Percentiles rank a stretch among this genome's conserved stretches.
Evolutionary conservation across 2,888 invertebrate species (phyloP).

Genomic region (Agrypnus murinus): DNA sequence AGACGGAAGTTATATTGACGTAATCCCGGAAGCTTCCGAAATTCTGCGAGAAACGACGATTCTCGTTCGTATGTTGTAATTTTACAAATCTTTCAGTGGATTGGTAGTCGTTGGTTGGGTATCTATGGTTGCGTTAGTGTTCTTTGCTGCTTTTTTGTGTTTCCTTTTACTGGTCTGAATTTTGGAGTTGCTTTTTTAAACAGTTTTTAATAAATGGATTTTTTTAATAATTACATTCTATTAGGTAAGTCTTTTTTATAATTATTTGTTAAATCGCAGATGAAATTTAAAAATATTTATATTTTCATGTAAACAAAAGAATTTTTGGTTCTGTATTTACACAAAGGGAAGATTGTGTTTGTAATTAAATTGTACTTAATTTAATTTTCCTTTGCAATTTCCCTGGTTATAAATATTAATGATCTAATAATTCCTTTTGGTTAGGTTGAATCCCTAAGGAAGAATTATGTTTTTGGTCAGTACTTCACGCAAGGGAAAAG

Average conservation of each 20-base stretch:
- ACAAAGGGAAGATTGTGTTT: neutral
- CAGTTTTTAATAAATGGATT: slow-evolving; percentile 2
- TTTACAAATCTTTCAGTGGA: slow-evolving; percentile 45
- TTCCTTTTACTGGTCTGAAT: neutral
- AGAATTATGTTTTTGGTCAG: neutral
- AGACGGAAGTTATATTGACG: slow-evolving; percentile 68
- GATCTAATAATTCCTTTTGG: too few relatives aligned
- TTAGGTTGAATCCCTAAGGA: too few relatives aligned
- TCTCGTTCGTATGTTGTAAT: slow-evolving; percentile 48
- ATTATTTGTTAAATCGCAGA: too few relatives aligned
- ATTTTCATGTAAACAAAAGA: too few relatives aligned
- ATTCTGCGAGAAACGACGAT: slow-evolving; percentile 56
- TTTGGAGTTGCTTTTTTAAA: slow-evolving; percentile 4
- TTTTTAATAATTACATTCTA: neutral
- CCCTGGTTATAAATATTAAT: too few relatives aligned
- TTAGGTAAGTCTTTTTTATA: too few relatives aligned
- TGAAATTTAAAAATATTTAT: too few relatives aligned
- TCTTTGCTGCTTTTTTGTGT: slow-evolving; percentile 4
- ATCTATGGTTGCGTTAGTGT: slow-evolving; percentile 19
- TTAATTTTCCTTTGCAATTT: too few relatives aligned
- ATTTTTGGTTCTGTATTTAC: neutral
- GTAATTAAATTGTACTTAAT: too few relatives aligned
- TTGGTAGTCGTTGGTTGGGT: slow-evolving; percentile 19
- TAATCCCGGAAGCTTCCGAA: slow-evolving; percentile 66
- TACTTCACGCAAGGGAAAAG: neutral